Percentiles rank a stretch among this genome's conserved stretches.
These are phyloP conservation scores for Spinus olivaceus DNA, from an alignment of 2,797 vertebrate genomes.

Conservation along the genomic window DNA sequence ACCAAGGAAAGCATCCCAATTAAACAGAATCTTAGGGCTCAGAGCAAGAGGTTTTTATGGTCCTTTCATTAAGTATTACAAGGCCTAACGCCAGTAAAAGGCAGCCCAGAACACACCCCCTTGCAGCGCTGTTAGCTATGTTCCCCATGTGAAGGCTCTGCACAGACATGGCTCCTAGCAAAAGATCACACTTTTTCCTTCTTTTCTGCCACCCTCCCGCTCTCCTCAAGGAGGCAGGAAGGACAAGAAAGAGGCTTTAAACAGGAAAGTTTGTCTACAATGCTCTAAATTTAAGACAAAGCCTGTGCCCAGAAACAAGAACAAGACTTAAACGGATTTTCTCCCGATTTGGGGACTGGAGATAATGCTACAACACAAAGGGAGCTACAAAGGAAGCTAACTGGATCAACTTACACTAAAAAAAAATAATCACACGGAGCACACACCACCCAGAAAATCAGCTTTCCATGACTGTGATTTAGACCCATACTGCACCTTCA, in stretches of 20 bases:
- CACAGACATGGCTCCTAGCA: not conserved
- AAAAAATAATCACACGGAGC: not conserved
- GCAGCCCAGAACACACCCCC: not conserved
- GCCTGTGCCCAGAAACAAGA: not conserved
- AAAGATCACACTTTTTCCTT: not conserved
- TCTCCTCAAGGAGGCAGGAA: not conserved
- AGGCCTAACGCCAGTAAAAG: not conserved
- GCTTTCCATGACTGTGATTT: rapidly evolving
- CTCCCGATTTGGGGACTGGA: not conserved
- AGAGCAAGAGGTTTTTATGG: not conserved
- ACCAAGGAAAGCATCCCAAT: not conserved
- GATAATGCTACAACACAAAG: not conserved
- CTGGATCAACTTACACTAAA: not conserved
- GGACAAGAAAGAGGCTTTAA: not conserved
- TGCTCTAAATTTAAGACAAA: not conserved
- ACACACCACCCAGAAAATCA: not conserved
- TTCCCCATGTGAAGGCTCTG: not conserved
- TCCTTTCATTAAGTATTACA: not conserved
- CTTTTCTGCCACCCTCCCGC: not conserved
- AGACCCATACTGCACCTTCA: not conserved
- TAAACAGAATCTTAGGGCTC: not conserved
- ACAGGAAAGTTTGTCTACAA: not conserved
- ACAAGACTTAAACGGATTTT: not conserved
- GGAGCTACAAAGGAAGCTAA: not conserved
- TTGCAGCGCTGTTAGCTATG: not conserved